phyloP scores from a whole-genome alignment of 2,888 invertebrate genomes.

The Oscheius sp. region DNA sequence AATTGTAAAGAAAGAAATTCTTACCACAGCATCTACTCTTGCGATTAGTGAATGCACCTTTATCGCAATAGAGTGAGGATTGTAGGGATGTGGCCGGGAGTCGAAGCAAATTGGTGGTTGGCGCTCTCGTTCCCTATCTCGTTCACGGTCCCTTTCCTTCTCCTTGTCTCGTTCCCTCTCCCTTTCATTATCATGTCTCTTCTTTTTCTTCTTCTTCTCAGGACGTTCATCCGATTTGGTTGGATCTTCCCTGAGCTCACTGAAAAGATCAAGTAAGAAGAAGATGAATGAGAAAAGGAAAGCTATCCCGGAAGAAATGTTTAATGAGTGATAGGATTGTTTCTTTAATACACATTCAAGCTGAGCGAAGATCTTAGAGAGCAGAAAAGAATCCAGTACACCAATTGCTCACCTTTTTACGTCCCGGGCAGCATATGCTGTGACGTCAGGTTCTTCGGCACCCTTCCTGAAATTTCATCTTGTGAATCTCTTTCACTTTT shows the following conservation, averaged over 20 bases:
- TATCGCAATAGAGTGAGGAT: constrained; percentile 5
- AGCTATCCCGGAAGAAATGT: neutral
- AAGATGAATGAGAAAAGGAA: neutral
- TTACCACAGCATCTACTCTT: constrained; percentile 6
- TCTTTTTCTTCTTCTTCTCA: constrained; percentile 18
- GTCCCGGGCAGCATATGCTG: constrained; percentile 17
- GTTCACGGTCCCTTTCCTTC: too few relatives aligned
- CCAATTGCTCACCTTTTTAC: constrained; percentile 31
- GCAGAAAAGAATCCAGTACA: neutral
- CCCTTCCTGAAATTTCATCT: constrained; percentile 32
- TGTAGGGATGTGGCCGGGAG: neutral
- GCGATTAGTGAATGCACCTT: constrained; percentile 15
- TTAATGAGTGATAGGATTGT: constrained; percentile 19
- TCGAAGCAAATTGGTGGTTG: neutral
- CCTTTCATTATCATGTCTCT: constrained; percentile 19
- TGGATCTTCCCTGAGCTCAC: neutral
- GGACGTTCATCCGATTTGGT: constrained; percentile 8
- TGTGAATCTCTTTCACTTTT: constrained; percentile 3
- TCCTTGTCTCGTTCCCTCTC: constrained; percentile 1
- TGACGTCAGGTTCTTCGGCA: constrained; percentile 21
- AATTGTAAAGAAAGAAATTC: constrained; percentile 1
- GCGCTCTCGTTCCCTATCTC: neutral
- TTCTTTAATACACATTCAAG: constrained; percentile 15
- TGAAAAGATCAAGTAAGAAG: neutral
- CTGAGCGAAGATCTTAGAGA: too few relatives aligned